Conservation (phyloP, 2,113 vertebrate genomes). For the Anolis sagrei region DNA sequence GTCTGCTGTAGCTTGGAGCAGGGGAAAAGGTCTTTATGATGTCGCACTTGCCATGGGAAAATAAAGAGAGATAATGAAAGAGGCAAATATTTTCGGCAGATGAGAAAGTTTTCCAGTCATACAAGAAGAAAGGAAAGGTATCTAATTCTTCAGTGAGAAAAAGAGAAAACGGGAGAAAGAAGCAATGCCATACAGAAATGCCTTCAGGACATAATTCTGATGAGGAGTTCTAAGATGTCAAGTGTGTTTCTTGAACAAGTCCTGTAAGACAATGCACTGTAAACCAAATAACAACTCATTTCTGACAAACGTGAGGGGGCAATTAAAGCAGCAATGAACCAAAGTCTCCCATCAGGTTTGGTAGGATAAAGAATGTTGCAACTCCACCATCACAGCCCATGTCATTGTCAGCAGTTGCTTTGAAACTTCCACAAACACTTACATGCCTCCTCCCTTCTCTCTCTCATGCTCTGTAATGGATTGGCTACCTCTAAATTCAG, state of each 20-base stretch:
- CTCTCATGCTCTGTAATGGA: neutral
- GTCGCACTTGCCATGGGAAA: constrained; percentile 20
- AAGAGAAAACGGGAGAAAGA: neutral
- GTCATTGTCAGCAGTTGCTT: neutral
- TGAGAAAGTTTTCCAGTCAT: neutral
- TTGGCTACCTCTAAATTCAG: neutral
- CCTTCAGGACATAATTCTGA: neutral
- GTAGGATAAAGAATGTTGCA: no score
- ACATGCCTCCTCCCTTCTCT: neutral
- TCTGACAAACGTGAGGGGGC: neutral
- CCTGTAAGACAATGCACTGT: neutral
- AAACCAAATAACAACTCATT: neutral
- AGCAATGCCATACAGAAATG: neutral
- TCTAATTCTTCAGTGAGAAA: neutral
- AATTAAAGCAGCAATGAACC: neutral
- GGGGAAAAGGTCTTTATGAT: constrained; percentile 51
- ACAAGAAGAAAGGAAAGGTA: neutral
- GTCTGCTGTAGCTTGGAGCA: constrained; percentile 43
- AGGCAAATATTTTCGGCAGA: neutral
- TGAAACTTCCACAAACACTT: neutral
- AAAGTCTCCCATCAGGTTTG: neutral
- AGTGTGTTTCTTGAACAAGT: neutral
- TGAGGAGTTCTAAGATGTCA: neutral
- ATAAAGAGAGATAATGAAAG: constrained; percentile 36
- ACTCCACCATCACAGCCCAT: no score